Percentiles rank a stretch among this genome's conserved stretches.
phyloP scores from a whole-genome alignment of 2,797 vertebrate species.

The Liasis olivaceus region DNA sequence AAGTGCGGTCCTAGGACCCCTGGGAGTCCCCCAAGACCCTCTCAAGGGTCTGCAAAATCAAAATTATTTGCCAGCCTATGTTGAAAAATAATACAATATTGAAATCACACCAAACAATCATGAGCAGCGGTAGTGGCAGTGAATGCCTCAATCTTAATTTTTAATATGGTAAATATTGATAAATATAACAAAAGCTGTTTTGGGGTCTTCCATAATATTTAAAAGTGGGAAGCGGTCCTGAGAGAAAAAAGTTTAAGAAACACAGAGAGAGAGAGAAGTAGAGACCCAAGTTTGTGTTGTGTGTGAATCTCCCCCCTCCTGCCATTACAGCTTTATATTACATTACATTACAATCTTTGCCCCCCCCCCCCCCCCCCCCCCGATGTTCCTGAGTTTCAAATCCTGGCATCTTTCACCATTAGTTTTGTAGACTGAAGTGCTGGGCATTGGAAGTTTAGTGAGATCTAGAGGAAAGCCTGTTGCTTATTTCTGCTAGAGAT shows the following conservation, averaged over 20 bases:
- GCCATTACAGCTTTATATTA: not conserved
- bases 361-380: not conserved
- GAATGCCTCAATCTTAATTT: not conserved
- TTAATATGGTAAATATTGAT: not conserved
- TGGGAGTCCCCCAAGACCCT: not conserved
- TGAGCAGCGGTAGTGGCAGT: not conserved
- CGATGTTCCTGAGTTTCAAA: not conserved
- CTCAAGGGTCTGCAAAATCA: not conserved
- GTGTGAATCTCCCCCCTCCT: not conserved
- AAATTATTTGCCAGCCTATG: not conserved
- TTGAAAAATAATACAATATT: not conserved
- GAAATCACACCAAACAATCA: not conserved
- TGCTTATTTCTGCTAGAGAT: not conserved
- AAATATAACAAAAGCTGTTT: not conserved
- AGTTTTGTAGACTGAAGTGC: not conserved
- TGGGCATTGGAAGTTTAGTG: not conserved
- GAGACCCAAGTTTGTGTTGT: not conserved
- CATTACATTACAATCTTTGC: not conserved
- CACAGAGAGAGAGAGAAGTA: not conserved
- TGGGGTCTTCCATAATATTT: not conserved
- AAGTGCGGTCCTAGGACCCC: not conserved
- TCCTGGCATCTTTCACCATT: not conserved
- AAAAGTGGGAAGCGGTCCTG: not conserved
- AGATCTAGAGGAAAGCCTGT: not conserved
- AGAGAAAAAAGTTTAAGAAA: not conserved